phyloP scores from a whole-genome alignment of 2,797 vertebrate genomes.

The Leptatherina wallacei region DNA sequence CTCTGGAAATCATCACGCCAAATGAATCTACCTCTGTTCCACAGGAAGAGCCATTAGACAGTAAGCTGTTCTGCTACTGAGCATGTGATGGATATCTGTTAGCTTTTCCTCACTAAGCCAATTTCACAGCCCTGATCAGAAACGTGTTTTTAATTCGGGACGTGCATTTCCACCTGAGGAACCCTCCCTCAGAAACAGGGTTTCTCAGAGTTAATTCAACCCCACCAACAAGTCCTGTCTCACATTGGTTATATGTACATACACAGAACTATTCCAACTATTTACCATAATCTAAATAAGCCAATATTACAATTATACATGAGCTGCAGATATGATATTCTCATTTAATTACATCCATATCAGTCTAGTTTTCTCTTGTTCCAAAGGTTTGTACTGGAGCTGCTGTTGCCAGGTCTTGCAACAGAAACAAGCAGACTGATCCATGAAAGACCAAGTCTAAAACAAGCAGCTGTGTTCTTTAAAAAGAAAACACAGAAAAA shows the following conservation, averaged over 20 bases:
- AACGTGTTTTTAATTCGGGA: neutral
- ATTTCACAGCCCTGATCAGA: too few species aligned
- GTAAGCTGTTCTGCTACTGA: conserved; percentile 3
- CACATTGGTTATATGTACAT: neutral
- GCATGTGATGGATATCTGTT: conserved; percentile 8
- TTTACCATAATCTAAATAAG: neutral
- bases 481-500: neutral
- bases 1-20: conserved; percentile 56
- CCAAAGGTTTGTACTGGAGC: neutral
- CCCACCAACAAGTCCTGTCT: neutral
- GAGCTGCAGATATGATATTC: neutral
- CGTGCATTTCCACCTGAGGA: too few species aligned
- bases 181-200: too few species aligned
- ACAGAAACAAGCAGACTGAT: neutral
- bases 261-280: neutral
- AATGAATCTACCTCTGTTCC: conserved; percentile 47
- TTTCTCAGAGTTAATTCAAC: too few species aligned
- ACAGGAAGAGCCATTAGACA: conserved; percentile 41
- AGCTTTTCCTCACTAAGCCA: neutral
- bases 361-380: neutral
- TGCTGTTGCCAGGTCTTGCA: too few species aligned
- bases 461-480: neutral
- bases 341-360: neutral
- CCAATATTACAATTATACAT: neutral
- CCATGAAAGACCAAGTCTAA: neutral